Evolutionary conservation across 2,113 vertebrate genomes (phyloP).

Genomic region (Isichthys henryi): DNA sequence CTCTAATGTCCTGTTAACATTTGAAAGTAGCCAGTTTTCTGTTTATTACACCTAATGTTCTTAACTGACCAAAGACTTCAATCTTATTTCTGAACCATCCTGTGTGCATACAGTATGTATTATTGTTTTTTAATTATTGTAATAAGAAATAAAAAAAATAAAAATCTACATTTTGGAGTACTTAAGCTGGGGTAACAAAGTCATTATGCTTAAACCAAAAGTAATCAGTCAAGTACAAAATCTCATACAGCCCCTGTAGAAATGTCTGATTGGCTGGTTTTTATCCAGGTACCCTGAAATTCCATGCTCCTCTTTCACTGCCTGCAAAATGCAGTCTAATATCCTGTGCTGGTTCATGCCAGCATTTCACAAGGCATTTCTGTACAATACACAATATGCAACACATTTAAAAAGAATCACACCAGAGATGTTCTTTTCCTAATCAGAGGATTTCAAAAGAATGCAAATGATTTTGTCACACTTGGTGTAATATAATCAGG

Average conservation of each 20-base stretch:
- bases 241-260: neutral
- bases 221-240: neutral
- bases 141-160: neutral
- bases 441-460: conserved; percentile 28
- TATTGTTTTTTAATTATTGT: neutral
- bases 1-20: neutral
- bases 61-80: neutral
- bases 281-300: neutral
- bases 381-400: neutral
- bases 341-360: too few species aligned
- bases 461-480: conserved; percentile 43
- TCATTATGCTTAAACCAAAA: neutral
- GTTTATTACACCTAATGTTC: neutral
- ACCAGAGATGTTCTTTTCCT: conserved; percentile 25
- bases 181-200: neutral
- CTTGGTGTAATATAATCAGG: conserved; percentile 34
- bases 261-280: neutral
- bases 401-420: neutral
- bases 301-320: neutral
- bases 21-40: neutral
- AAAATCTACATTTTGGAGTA: neutral
- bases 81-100: neutral
- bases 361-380: neutral
- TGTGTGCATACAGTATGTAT: neutral
- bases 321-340: neutral